phyloP scores from a whole-genome alignment of 2,113 vertebrate genomes.

The Prunella fulvescens region DNA sequence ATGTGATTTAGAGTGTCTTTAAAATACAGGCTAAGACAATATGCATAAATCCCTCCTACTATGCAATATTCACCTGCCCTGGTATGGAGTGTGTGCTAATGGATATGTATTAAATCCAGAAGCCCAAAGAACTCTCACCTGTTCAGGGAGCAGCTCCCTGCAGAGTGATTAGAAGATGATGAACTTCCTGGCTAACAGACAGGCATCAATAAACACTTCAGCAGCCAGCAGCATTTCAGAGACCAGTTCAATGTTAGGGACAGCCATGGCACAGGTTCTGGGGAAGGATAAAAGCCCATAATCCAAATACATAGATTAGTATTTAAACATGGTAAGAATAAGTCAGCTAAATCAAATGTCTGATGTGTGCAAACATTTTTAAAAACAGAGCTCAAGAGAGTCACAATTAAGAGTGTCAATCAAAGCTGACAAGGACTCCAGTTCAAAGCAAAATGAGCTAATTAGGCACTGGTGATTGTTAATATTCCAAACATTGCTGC shows the following conservation, averaged over 20 bases:
- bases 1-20: neutral
- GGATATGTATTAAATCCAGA: neutral
- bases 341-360: conserved; percentile 12
- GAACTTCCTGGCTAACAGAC: conserved; percentile 77
- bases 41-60: neutral
- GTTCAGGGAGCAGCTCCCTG: conserved; percentile 83
- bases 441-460: conserved; percentile 21
- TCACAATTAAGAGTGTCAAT: conserved; percentile 57
- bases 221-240: conserved; percentile 86
- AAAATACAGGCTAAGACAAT: neutral
- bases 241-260: conserved; percentile 82
- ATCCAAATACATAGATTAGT: neutral
- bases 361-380: conserved; percentile 41
- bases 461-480: conserved; percentile 23
- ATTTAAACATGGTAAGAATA: neutral
- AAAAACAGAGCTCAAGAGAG: conserved; percentile 9
- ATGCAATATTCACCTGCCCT: neutral
- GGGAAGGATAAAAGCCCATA: neutral
- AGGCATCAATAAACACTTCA: conserved; percentile 78
- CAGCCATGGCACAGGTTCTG: conserved; percentile 82
- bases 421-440: conserved; percentile 25
- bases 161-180: conserved; percentile 77
- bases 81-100: neutral
- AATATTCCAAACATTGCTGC: neutral
- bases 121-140: conserved; percentile 66